phyloP scores from a whole-genome alignment of 1,140 invertebrate genomes.

The Ostrea edulis region DNA sequence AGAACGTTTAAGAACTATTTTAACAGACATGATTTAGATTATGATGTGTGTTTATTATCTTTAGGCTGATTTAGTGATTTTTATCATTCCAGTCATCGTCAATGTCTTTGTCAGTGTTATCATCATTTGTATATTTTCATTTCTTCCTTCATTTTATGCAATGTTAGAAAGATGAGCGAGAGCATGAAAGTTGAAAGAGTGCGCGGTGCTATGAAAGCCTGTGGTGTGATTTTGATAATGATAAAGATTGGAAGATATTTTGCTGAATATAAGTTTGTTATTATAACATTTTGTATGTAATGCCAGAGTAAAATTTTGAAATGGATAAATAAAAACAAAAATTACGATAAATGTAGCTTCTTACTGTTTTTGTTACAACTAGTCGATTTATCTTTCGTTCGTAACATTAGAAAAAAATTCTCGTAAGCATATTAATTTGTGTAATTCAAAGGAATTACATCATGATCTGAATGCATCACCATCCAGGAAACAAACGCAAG shows the following conservation, averaged over 20 bases:
- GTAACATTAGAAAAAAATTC: not conserved
- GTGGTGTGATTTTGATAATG: not conserved
- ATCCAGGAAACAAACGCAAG: not conserved
- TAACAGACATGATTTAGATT: not conserved
- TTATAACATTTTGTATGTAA: not conserved
- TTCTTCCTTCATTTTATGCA: not conserved
- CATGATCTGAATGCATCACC: not conserved
- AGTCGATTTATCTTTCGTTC: not conserved
- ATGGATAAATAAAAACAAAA: not conserved
- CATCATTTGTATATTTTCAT: constrained; percentile 1
- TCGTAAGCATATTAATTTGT: not conserved
- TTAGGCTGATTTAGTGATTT: constrained; percentile 19
- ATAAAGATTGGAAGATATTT: not conserved
- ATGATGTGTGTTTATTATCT: not conserved
- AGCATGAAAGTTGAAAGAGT: not conserved
- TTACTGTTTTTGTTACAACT: not conserved
- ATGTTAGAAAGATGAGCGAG: not conserved
- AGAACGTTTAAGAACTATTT: not conserved
- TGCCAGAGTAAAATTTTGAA: not conserved
- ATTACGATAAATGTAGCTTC: not conserved
- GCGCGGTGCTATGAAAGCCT: not conserved
- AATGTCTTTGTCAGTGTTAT: not conserved
- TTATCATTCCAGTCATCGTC: constrained; percentile 16
- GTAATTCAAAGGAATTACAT: not conserved
- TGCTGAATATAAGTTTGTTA: not conserved